phyloP scores from a whole-genome alignment of 1,140 invertebrate species.

The Heliconius eleuchia region DNA sequence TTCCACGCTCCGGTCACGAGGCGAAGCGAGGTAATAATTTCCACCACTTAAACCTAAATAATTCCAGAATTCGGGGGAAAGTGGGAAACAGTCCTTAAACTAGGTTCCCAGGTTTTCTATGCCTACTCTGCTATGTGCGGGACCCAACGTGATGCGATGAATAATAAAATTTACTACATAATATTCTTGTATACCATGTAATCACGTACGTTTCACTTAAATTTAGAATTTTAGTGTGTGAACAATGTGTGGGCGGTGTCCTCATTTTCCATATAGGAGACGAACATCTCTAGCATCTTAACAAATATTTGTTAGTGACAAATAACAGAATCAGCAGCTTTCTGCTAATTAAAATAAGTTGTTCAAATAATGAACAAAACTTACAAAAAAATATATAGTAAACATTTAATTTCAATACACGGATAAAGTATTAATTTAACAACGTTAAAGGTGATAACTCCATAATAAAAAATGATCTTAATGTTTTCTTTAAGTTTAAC shows the following conservation, averaged over 20 bases:
- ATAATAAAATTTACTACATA: neutral
- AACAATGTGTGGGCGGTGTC: neutral
- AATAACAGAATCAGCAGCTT: neutral
- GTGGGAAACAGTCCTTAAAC: no score
- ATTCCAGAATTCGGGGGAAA: no score
- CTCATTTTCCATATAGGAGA: neutral
- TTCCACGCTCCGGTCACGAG: no score
- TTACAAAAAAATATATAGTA: neutral
- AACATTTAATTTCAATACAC: neutral
- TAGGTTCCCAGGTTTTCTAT: no score
- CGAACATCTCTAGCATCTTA: neutral
- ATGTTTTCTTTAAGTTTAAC: constrained; percentile 1
- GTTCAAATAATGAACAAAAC: neutral
- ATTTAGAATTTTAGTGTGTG: constrained; percentile 1
- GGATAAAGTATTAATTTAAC: neutral
- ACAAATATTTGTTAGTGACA: neutral
- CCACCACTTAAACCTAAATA: no score
- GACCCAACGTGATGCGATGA: no score
- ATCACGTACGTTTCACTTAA: constrained; percentile 13
- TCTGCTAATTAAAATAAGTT: neutral
- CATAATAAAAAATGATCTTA: neutral
- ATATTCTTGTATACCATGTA: neutral
- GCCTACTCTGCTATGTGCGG: no score
- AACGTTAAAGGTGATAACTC: neutral
- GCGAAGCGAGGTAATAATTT: no score